Evolutionary conservation across 1,140 invertebrate genomes (phyloP).

Genomic region (Ctenoplectra terminalis): DNA sequence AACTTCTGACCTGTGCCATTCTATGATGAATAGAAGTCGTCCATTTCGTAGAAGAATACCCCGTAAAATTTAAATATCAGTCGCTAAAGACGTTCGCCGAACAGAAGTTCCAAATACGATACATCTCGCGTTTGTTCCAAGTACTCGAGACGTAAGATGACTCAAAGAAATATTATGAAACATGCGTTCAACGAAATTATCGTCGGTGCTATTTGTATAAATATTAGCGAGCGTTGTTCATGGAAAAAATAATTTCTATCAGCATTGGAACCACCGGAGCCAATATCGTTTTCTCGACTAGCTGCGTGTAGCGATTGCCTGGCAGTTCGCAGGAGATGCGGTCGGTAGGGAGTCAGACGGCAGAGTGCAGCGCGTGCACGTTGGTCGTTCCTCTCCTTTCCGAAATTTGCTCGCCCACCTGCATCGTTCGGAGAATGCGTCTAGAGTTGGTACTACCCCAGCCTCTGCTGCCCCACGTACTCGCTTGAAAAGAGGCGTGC

Average conservation of each 20-base stretch:
- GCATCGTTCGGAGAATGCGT: conserved; percentile 68
- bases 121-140: too few relatives aligned
- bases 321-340: conserved; percentile 6
- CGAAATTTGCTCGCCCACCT: conserved; percentile 56
- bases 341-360: conserved; percentile 46
- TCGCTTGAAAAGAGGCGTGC: conserved; percentile 67
- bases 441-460: conserved; percentile 59
- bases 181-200: not conserved
- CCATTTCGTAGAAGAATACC: not conserved
- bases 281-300: not conserved
- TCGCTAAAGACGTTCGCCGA: too few relatives aligned
- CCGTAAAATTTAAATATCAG: not conserved
- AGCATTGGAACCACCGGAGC: not conserved
- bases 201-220: not conserved
- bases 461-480: conserved; percentile 63
- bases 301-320: not conserved
- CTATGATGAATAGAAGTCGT: not conserved
- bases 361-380: conserved; percentile 60
- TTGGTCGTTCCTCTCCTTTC: conserved; percentile 51
- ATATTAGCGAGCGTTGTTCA: too few relatives aligned
- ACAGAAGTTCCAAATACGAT: too few relatives aligned
- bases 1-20: conserved; percentile 45
- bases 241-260: not conserved
- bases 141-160: too few relatives aligned
- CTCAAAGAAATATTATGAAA: not conserved